A percentile compares a stretch with the other conserved stretches of the same genome.
Conservation (phyloP, 1,140 invertebrate species). For the Matsumurasca onukii region DNA sequence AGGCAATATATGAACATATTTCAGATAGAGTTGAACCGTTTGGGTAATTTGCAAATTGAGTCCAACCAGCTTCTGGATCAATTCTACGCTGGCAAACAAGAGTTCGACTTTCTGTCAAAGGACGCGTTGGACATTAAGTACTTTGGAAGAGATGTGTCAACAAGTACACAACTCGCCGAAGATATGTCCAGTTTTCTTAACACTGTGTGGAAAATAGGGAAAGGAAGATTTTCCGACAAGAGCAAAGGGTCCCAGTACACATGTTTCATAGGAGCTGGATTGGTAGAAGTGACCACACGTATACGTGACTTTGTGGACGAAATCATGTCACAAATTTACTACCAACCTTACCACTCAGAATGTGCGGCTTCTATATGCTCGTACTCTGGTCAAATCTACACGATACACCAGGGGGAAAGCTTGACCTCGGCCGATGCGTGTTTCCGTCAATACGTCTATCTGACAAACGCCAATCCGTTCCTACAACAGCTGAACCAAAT, state of each 20-base stretch:
- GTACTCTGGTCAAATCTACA: slow-evolving; percentile 18
- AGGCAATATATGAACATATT: background rate
- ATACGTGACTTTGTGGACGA: too few relatives aligned
- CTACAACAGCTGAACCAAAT: slow-evolving; percentile 11
- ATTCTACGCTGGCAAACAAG: background rate
- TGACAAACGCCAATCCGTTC: slow-evolving; percentile 14
- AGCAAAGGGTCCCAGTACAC: background rate
- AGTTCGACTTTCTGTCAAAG: background rate
- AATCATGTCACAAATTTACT: too few relatives aligned
- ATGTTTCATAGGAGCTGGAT: background rate
- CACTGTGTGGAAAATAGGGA: background rate
- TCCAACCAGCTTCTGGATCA: background rate
- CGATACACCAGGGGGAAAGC: background rate
- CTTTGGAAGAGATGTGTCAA: background rate
- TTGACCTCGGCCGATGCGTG: background rate
- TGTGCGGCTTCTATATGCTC: too few relatives aligned
- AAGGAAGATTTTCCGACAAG: slow-evolving; percentile 2
- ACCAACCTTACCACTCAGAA: too few relatives aligned
- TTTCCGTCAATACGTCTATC: slow-evolving; percentile 24
- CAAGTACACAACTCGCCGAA: background rate
- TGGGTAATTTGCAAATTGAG: background rate
- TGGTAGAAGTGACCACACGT: too few relatives aligned
- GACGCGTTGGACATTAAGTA: background rate
- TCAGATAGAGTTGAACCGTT: background rate
- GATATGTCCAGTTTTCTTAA: background rate